Evolutionary conservation across 2,113 vertebrate species (phyloP).

Genomic region (Cyphomyrus discorhynchus): DNA sequence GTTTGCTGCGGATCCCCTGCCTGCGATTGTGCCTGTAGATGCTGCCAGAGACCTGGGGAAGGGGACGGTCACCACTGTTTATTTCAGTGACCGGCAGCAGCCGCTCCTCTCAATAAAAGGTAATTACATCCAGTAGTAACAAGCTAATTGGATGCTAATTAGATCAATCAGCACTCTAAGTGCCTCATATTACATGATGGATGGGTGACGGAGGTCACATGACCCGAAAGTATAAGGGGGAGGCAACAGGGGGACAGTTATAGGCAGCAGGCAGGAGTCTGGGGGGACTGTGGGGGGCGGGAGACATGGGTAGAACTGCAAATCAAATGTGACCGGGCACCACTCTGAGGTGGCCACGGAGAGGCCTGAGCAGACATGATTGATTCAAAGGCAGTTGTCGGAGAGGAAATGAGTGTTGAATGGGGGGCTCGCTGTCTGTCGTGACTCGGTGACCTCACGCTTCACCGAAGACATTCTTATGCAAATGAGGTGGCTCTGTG

Average conservation of each 20-base stretch:
- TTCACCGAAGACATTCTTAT: slow-evolving; percentile 73
- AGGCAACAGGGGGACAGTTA: background rate
- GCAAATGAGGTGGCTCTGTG: slow-evolving; percentile 68
- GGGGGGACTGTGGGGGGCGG: slow-evolving; percentile 33
- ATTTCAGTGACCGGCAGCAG: slow-evolving; percentile 75
- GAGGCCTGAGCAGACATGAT: slow-evolving; percentile 72
- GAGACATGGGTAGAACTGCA: slow-evolving; percentile 64
- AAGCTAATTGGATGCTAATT: slow-evolving; percentile 93
- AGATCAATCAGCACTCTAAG: slow-evolving; percentile 88
- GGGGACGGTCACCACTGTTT: slow-evolving; percentile 59
- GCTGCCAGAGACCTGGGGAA: slow-evolving; percentile 45
- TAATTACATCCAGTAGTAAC: slow-evolving; percentile 81
- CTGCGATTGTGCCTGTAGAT: slow-evolving; percentile 47
- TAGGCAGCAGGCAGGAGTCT: slow-evolving; percentile 70
- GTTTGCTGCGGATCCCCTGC: slow-evolving; percentile 43
- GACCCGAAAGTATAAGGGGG: slow-evolving; percentile 38
- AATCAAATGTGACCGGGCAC: slow-evolving; percentile 69
- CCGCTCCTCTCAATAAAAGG: slow-evolving; percentile 73
- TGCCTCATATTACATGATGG: slow-evolving; percentile 85
- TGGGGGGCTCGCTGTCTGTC: slow-evolving; percentile 71
- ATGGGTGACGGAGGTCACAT: slow-evolving; percentile 72
- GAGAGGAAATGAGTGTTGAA: slow-evolving; percentile 84
- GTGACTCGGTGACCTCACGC: slow-evolving; percentile 71
- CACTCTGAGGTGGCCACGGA: slow-evolving; percentile 65
- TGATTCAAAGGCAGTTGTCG: slow-evolving; percentile 76